Conservation (phyloP, 1,140 invertebrate species). For the Euschistus heros region DNA sequence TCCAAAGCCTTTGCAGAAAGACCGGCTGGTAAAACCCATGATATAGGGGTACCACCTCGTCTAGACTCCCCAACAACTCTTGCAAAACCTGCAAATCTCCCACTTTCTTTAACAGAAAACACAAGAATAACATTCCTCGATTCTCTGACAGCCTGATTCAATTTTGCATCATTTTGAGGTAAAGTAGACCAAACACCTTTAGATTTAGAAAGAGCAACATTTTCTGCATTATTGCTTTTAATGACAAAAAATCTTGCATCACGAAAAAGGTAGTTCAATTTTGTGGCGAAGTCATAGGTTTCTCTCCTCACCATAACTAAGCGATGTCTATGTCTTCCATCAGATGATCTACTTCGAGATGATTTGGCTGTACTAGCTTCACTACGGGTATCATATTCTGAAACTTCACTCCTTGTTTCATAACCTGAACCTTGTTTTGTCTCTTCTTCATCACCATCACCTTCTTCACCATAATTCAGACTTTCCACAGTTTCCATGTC, state of each 20-base stretch:
- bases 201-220: conserved; percentile 85
- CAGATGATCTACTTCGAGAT: conserved; percentile 55
- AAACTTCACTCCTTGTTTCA: conserved; percentile 11
- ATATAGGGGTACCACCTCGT: conserved; percentile 76
- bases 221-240: conserved; percentile 96
- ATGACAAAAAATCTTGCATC: conserved; percentile 94
- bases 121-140: conserved; percentile 89
- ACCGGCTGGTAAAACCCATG: conserved; percentile 93
- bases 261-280: conserved; percentile 88
- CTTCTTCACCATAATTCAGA: conserved; percentile 13
- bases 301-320: conserved; percentile 47
- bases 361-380: conserved; percentile 40
- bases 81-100: conserved; percentile 87
- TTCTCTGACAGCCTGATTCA: conserved; percentile 88
- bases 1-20: conserved; percentile 84
- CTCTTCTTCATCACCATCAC: neutral
- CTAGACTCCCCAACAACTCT: conserved; percentile 76
- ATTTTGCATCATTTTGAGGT: conserved; percentile 90
- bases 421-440: neutral
- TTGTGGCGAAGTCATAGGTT: conserved; percentile 74
- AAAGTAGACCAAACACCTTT: conserved; percentile 97
- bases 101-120: conserved; percentile 96
- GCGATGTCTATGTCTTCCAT: conserved; percentile 55
- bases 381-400: conserved; percentile 24
- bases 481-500: conserved; percentile 6